Evolutionary conservation across 2,113 vertebrate species (phyloP), one percentile per base, ranked within the genome.

Genomic region (Cebus imitator): DNA sequence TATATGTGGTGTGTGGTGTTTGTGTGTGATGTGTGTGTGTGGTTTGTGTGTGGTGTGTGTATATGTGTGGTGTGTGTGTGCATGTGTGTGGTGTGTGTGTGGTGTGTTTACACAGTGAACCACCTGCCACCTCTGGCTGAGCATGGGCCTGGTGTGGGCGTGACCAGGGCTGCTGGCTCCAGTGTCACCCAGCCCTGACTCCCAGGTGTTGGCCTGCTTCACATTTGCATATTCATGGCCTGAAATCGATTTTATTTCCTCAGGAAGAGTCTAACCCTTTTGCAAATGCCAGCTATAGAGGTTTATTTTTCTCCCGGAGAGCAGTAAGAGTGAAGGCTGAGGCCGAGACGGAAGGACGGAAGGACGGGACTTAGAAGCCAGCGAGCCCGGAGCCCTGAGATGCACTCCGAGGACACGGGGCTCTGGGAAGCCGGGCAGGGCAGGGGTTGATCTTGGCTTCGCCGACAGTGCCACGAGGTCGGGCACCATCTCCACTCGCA

Each of bases 381-480:
- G 61, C 1, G 5, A 64, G 61, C 61, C 12, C 5, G 27, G 61
- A 64, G 27, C 61, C 61, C 5, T 5, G 61, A 32, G 27, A 64
- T 0, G 12, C 0, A 2, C 61, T 30, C 61, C 0, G 11, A 64
- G 12, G 61, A 30, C 12, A 6, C 5, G 12, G 27, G 11, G 12
- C 61, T 68, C 6, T 9, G n/a, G 20, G 37, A 0, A 37, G 0
- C 0, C 0, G 0, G 14, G 35, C 80, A 9, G 21, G 21, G 61
- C 17, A 18, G 35, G 13, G 64, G 12, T n/a, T 11, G 35, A 6
- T 6, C 90, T 40, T 10, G 1, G 52, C 64, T 35, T 21, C 6
- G 8, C n/a, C 5, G 10, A 13, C 4, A 8, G 55, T 3, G 0
- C 3, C 1, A 0, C 6, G 17, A 13, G 17, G 10, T 30, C 0